These are phyloP conservation scores for Pachydiplax longipennis DNA, from an alignment of 2,888 invertebrate genomes.

Conservation along the genomic window DNA sequence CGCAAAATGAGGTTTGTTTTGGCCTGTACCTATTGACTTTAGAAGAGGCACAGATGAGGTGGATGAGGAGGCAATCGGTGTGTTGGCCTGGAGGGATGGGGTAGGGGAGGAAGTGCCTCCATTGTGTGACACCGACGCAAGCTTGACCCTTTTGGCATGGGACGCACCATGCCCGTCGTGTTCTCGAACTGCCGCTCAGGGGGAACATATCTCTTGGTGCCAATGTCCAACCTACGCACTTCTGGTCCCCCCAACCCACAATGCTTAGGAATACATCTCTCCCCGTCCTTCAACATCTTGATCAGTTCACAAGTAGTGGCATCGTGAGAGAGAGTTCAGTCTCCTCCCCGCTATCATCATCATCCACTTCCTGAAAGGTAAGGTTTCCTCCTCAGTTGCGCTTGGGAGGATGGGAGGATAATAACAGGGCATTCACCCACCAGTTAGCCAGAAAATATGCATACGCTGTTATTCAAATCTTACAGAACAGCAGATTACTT, in stretches of 20 bases:
- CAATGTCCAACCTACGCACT: neutral
- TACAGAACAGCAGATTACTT: neutral
- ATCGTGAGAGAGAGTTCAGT: slow-evolving; percentile 45
- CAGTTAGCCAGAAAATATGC: neutral
- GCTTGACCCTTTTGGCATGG: neutral
- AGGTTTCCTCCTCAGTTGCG: slow-evolving; percentile 5
- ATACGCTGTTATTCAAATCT: neutral
- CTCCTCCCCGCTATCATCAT: slow-evolving; percentile 45
- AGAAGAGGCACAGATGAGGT: slow-evolving; percentile 17
- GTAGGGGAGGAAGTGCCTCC: neutral
- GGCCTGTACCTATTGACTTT: slow-evolving; percentile 37
- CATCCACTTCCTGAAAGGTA: slow-evolving; percentile 45
- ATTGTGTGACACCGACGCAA: neutral
- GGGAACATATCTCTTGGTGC: neutral
- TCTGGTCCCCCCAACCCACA: neutral
- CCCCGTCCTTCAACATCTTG: neutral
- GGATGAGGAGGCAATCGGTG: slow-evolving; percentile 42
- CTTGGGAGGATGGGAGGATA: neutral
- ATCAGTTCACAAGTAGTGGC: slow-evolving; percentile 42
- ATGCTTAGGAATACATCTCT: neutral
- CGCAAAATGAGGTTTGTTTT: slow-evolving; percentile 26
- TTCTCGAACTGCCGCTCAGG: neutral
- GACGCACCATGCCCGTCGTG: neutral
- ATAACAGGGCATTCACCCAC: neutral
- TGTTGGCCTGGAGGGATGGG: slow-evolving; percentile 32